Conservation (phyloP, 2,113 vertebrate species). For the Coryphaenoides rupestris region DNA sequence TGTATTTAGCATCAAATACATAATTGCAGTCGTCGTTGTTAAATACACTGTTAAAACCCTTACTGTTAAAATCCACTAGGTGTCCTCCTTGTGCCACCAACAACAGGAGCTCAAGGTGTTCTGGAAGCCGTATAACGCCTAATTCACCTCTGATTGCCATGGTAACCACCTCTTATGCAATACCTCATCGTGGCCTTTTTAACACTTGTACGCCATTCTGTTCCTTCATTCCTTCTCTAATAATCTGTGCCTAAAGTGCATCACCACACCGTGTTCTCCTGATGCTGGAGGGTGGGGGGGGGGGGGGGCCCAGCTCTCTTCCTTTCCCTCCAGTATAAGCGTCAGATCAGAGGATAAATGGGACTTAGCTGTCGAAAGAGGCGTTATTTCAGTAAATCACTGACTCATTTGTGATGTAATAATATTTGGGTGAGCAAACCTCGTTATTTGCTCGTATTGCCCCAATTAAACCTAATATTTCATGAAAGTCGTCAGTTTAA, state of each 20-base stretch:
- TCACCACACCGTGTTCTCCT: too few species aligned
- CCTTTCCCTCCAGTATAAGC: not conserved
- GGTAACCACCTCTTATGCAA: slow-evolving; percentile 15
- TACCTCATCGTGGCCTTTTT: slow-evolving; percentile 1
- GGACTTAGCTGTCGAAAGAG: too few species aligned
- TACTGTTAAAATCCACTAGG: slow-evolving; percentile 27
- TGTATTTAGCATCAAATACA: too few species aligned
- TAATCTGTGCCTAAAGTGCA: not conserved
- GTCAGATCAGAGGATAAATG: too few species aligned
- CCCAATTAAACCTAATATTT: too few species aligned
- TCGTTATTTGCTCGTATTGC: too few species aligned
- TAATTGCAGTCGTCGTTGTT: not conserved
- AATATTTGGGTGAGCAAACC: too few species aligned
- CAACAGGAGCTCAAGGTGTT: not conserved
- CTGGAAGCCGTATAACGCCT: too few species aligned
- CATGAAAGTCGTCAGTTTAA: too few species aligned
- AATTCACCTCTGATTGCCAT: slow-evolving; percentile 11
- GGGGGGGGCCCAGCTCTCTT: not conserved
- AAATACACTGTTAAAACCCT: slow-evolving; percentile 3
- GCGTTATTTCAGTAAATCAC: too few species aligned
- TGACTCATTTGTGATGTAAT: too few species aligned
- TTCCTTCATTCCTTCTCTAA: not conserved
- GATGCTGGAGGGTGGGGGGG: too few species aligned
- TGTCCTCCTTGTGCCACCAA: slow-evolving; percentile 35
- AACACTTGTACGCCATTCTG: not conserved